A percentile compares a stretch with the other conserved stretches of the same genome.
Evolutionary conservation across 2,113 vertebrate species (phyloP).

Genomic region (Pseudolaguvia tuberculata): DNA sequence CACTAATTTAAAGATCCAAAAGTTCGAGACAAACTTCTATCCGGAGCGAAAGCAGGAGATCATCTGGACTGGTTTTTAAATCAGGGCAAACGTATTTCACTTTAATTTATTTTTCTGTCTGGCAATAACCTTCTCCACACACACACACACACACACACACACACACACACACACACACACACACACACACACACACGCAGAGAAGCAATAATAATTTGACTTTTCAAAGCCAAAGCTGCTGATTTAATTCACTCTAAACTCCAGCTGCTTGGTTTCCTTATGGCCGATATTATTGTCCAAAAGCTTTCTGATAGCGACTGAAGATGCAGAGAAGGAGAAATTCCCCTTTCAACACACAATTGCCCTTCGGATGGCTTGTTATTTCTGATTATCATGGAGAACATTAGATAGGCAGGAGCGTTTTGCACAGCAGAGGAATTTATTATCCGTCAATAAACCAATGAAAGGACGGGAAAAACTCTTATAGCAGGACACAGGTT

Average conservation of each 20-base stretch:
- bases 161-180: slow-evolving; percentile 55
- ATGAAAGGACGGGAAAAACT: slow-evolving; percentile 77
- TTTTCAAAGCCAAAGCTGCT: slow-evolving; percentile 70
- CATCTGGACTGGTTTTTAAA: slow-evolving; percentile 64
- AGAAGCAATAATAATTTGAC: slow-evolving; percentile 80
- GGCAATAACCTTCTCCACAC: slow-evolving; percentile 64
- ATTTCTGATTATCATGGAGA: slow-evolving; percentile 76
- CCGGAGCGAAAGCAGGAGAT: slow-evolving; percentile 44
- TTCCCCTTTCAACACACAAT: slow-evolving; percentile 67
- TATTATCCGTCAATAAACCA: slow-evolving; percentile 77
- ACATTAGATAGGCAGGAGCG: slow-evolving; percentile 63
- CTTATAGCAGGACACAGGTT: slow-evolving; percentile 33
- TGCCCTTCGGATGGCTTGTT: slow-evolving; percentile 75
- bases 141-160: neutral
- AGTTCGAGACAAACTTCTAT: neutral
- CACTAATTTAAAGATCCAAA: neutral
- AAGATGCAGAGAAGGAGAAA: slow-evolving; percentile 37
- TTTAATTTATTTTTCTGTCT: slow-evolving; percentile 71
- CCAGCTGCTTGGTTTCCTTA: slow-evolving; percentile 68
- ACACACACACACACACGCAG: slow-evolving; percentile 45
- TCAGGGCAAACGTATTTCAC: slow-evolving; percentile 66
- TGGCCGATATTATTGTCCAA: slow-evolving; percentile 66
- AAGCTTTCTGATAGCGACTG: slow-evolving; percentile 68
- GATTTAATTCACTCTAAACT: slow-evolving; percentile 73
- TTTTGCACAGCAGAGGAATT: slow-evolving; percentile 81